Percentiles rank a stretch among this genome's conserved stretches.
phyloP scores from a whole-genome alignment of 2,888 invertebrate genomes.

The Leptinotarsa tumamoca region DNA sequence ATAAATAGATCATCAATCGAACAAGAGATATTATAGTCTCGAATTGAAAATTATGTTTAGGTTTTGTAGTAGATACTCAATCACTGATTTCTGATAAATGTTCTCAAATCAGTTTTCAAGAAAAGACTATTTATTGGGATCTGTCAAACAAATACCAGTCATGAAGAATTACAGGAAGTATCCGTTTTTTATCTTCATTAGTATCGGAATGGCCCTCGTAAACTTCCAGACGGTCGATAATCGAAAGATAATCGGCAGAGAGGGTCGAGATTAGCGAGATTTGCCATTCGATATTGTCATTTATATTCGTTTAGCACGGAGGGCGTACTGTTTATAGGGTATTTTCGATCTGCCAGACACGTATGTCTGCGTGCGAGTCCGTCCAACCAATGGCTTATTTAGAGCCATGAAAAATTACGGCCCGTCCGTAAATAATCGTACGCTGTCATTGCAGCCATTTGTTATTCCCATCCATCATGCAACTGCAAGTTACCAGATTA shows the following conservation, averaged over 20 bases:
- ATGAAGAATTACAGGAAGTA: not conserved
- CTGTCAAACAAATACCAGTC: too few species aligned
- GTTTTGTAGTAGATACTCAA: too few species aligned
- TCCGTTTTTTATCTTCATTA: conserved; percentile 35
- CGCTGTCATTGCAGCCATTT: conserved; percentile 45
- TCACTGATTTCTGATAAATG: too few species aligned
- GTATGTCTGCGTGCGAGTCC: conserved; percentile 43
- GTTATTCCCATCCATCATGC: conserved; percentile 57
- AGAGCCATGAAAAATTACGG: conserved; percentile 61
- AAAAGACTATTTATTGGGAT: too few species aligned
- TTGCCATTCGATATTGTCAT: conserved; percentile 65
- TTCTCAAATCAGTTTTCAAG: too few species aligned
- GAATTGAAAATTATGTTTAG: too few species aligned
- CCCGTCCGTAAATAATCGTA: conserved; percentile 45
- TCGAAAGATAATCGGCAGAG: conserved; percentile 61
- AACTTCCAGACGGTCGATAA: conserved; percentile 59
- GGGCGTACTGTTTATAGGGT: conserved; percentile 23
- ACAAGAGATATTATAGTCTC: too few species aligned
- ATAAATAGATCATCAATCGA: too few species aligned
- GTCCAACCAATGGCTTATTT: conserved; percentile 57
- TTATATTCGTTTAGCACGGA: conserved; percentile 63
- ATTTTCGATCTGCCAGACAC: conserved; percentile 34
- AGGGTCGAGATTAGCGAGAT: conserved; percentile 64
- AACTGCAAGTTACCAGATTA: conserved; percentile 32
- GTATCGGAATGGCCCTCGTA: conserved; percentile 35